Base-by-base conservation (phyloP, 2,113 vertebrate species). In the Actenoides hombroni region DNA sequence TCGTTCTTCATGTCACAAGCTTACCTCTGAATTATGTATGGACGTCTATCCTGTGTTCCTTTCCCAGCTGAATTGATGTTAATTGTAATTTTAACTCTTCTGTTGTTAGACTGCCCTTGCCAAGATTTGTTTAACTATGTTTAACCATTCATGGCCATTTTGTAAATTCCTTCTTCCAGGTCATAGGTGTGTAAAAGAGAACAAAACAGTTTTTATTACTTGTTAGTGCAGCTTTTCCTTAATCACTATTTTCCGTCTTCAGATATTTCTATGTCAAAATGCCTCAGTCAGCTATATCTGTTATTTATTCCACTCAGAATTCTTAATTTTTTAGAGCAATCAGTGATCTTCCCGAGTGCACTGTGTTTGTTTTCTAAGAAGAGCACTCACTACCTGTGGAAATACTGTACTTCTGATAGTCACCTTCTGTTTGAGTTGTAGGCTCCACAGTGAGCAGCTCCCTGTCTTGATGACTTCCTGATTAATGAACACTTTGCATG, bases 321-420 rank as follows among this genome's bases (percentile, higher is more conserved):
- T 78, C 42, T 68, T 39, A 23, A 59, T 84, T 91, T 86, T 40
- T 6, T 42, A 4, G n/a, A 35, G 9, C 11, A 2, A 5, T 48
- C 39, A 51, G 18, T 74, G 33, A 75, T 37, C 3, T 70, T 86
- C 29, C 40, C 28, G 10, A 46, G 44, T 15, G 25, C 6, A 65
- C 5, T 2, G 0, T 18, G 8, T 64, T 88, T 4, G 16, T 84
- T 64, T 91, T 33, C 35, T 33, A 37, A 29, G 29, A 49, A 25
- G 10, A 70, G 13, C 0, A 0, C 37, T 40, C 5, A 8, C 9
- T 82, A 18, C 21, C 17, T 33, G 3, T 75, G 53, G 33, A 80
- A 82, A 39, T 80, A 44, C 8, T 71, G n/a, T 61, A 9, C 5
- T 75, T 86, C 7, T 31, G 44, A 21, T 18, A 48, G 25, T 69